Evolutionary conservation across 2,797 vertebrate genomes (phyloP).

Genomic region (Pseudocheirus occidentalis): DNA sequence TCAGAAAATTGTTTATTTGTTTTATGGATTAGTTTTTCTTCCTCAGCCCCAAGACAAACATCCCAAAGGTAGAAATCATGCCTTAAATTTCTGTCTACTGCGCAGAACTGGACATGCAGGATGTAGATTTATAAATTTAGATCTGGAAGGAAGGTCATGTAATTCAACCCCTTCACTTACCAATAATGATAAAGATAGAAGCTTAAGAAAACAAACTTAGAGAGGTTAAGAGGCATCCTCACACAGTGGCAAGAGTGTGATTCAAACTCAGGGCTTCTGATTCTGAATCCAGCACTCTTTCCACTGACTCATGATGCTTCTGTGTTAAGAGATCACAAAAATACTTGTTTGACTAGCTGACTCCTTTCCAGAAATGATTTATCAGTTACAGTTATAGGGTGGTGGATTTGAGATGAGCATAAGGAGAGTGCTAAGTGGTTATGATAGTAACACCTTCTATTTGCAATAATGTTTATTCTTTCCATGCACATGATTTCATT

Average conservation of each 20-base stretch:
- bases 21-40: background rate
- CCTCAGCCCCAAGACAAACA: background rate
- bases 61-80: background rate
- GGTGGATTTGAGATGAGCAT: background rate
- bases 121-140: background rate
- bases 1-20: background rate
- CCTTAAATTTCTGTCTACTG: background rate
- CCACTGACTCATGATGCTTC: background rate
- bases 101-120: background rate
- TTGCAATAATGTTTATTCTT: background rate
- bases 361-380: constrained; percentile 25
- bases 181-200: background rate
- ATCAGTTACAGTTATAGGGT: background rate
- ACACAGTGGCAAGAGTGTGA: background rate
- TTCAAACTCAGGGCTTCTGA: background rate
- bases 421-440: constrained; percentile 2
- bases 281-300: background rate
- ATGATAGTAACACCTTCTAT: background rate
- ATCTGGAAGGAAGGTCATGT: background rate
- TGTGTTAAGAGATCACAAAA: background rate
- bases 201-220: background rate
- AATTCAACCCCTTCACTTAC: background rate
- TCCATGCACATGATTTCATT: background rate
- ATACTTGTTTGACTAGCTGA: background rate
- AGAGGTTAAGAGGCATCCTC: background rate